Evolutionary conservation across 2,888 invertebrate genomes (phyloP), one percentile per base, ranked within the genome.

Genomic region (Caenorhabditis virilis): DNA sequence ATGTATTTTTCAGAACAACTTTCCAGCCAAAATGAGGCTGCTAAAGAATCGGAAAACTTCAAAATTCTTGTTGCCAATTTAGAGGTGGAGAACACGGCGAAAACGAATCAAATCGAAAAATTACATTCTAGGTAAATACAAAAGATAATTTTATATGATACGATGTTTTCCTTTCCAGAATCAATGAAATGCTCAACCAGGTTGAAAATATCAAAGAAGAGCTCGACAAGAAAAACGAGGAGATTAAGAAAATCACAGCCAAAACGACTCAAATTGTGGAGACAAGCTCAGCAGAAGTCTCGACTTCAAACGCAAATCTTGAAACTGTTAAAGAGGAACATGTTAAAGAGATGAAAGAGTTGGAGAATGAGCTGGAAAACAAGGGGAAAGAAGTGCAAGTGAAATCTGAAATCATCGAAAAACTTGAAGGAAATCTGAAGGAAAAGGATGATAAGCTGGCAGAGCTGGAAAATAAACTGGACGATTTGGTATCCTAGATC

Each of bases 141-240:
- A 30, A 6, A 30, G 6, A 6, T 30, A 30, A 30, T 6, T 13
- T 30, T 30, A 30, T 9, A 30, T 30, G 30, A 30, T 13, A 30
- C 13, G 30, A 30, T 9, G 7, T 6, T 6, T 26, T 25, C 18
- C 9, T 33, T 49, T 58, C 22, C 15, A 69, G 63, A 68, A 55
- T 57, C 13, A 65, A 54, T 35, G 72, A 67, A 26, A 67, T 79
- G 51, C 51, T 63, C 6, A 64, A 70, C 0, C 77, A 79, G 42
- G 55, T 79, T 51, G 62, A 54, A 1, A 57, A 43, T 13, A 67
- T 76, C 27, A 72, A 69, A 36, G 62, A 59, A 33, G 72, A 79
- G 45, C 51, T 78, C 16, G 65, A 72, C 26, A 66, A 72, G 46
- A 78, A 78, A 39, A 75, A 59, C 15, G 69, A 70, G 9, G 72